A percentile compares a stretch with the other conserved stretches of the same genome.
phyloP scores from a whole-genome alignment of 1,140 invertebrate species.

The Oedothorax gibbosus region DNA sequence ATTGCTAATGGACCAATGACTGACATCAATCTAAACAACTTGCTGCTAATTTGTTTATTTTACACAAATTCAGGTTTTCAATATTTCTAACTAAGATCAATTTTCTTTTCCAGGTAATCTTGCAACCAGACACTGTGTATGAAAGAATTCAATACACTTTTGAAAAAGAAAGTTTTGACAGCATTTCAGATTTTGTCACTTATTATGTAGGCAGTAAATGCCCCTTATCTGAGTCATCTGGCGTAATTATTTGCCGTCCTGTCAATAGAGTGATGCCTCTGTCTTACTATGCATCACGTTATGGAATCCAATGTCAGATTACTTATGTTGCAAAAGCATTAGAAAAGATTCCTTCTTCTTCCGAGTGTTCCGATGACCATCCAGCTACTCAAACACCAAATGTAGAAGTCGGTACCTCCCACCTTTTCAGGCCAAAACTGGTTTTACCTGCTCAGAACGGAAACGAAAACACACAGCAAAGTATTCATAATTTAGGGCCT shows the following conservation, averaged over 20 bases:
- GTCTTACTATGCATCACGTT: slow-evolving; percentile 70
- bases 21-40: too few relatives aligned
- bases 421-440: background rate
- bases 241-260: slow-evolving; percentile 84
- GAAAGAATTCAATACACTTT: slow-evolving; percentile 92
- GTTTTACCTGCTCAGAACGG: background rate
- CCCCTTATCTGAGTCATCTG: slow-evolving; percentile 86
- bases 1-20: too few relatives aligned
- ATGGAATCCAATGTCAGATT: slow-evolving; percentile 68
- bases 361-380: background rate
- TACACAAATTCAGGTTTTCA: background rate
- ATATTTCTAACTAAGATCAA: background rate
- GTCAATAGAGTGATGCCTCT: slow-evolving; percentile 76
- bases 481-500: background rate
- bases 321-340: slow-evolving; percentile 58
- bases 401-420: background rate
- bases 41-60: background rate
- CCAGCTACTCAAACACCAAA: background rate
- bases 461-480: slow-evolving; percentile 10
- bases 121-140: slow-evolving; percentile 89
- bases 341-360: slow-evolving; percentile 39
- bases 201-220: slow-evolving; percentile 91
- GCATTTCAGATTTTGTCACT: slow-evolving; percentile 91
- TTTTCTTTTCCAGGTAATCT: slow-evolving; percentile 76
- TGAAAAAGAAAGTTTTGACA: slow-evolving; percentile 92